Evolutionary conservation across 1,140 invertebrate species (phyloP), one percentile per base, ranked within the genome.

Genomic region (Eubasilissa regina): DNA sequence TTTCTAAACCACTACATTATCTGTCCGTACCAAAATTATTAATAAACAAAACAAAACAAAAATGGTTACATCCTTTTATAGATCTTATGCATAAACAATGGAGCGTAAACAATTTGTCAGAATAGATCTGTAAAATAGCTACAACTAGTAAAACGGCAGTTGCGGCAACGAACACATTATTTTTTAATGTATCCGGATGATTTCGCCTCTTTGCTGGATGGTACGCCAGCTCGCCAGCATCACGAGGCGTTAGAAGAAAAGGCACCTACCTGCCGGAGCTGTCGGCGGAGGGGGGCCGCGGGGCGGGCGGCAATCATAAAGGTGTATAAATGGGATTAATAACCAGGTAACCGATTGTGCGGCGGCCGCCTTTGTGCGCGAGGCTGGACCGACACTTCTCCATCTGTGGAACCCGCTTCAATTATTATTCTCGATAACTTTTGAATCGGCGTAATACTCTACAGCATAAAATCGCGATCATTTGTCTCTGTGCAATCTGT

Each of bases 321-420:
- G 81, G 81, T 83, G 81, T 83, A 83, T 83, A 83, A 83, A 83
- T 80, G 81, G 81, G 81, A 83, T 83, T 83, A 83, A 83, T 83
- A 83, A 83, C 78, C 81, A 83, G 81, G 81, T 83, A 83, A 83
- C 81, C 81, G 81, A 83, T 83, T 83, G 81, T 80, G 75, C 56
- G 78, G 81, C 81, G 81, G 81, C 79, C 81, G 76, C 81, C 81
- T 83, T 83, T 83, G 81, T 80, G 53, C 45, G 51, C 11, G 64
- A 44, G 58, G 68, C 76, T 15, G 8, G 45, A 0, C 43, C 25
- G 44, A 8, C n/a, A n/a, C 58, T 44, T 17, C 73, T 35, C n/a
- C 43, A 47, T 17, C 55, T 58, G 17, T 21, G 17, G 17, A 19
- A 10, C 55, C 17, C 13, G 25, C 25, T 35, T 35, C 25, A 35